Evolutionary conservation across 1,140 invertebrate species (phyloP).

Genomic region (Pseudomyrmex cubaensis): DNA sequence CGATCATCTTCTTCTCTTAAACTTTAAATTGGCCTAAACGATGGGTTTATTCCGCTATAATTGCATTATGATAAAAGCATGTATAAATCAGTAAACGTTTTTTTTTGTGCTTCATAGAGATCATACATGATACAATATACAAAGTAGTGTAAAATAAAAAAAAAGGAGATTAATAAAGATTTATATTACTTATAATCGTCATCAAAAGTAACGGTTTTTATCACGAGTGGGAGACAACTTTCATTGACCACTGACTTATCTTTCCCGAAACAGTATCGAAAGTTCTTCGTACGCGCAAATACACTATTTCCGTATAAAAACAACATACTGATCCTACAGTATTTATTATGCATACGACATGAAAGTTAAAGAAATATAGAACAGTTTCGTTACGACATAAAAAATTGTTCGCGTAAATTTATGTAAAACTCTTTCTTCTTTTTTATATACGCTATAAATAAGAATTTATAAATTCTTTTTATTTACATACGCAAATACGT

Average conservation of each 20-base stretch:
- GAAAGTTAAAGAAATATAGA: constrained; percentile 11
- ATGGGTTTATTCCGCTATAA: constrained; percentile 78
- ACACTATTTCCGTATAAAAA: constrained; percentile 4
- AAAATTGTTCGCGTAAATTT: constrained; percentile 1
- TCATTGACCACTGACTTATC: constrained; percentile 54
- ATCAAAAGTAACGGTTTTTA: constrained; percentile 75
- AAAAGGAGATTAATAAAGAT: constrained; percentile 80
- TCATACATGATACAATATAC: constrained; percentile 84
- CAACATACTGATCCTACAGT: constrained; percentile 1
- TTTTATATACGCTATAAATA: constrained; percentile 22
- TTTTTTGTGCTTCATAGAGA: constrained; percentile 85
- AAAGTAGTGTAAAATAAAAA: constrained; percentile 85
- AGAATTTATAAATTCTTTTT: constrained; percentile 38
- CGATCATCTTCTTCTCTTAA: constrained; percentile 58
- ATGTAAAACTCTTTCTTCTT: neutral
- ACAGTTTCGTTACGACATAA: neutral
- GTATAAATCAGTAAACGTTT: constrained; percentile 83
- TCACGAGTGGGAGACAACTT: constrained; percentile 74
- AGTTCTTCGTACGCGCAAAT: neutral
- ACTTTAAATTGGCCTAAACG: constrained; percentile 67
- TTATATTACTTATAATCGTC: constrained; percentile 77
- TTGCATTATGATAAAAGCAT: constrained; percentile 82
- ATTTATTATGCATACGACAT: neutral
- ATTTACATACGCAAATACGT: constrained; percentile 8
- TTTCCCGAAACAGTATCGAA: constrained; percentile 37